Base-by-base conservation (phyloP, 2,888 invertebrate species). In the Mamestra brassicae region DNA sequence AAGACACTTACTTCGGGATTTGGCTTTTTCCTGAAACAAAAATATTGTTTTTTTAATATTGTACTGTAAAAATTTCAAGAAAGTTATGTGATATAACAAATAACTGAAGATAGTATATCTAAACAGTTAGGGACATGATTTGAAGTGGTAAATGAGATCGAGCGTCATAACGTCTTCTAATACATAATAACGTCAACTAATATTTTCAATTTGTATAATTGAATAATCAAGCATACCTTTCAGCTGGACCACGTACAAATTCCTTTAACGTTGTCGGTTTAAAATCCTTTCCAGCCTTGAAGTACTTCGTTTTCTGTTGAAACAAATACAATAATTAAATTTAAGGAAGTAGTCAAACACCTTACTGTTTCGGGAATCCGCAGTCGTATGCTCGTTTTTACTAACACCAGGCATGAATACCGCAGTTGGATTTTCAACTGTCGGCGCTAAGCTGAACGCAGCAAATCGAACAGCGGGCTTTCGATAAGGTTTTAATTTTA, bases 201-300 rank as follows among this genome's bases (percentile, higher is more conserved):
- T 15, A 11, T 47, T 4, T 47, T 13, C 13, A 47, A 47, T 47
- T 47, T 47, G 13, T 7, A 52, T 34, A 13, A 34, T 34, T 34
- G 26, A 34, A 57, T 57, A 57, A n/a, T 34, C 55, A n/a, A 57
- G 26, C 55, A 26, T 69, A 69, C 65, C 69, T 64, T 5, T 38
- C 65, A 34, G 13, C 4, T 17, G 96, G 96, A 4, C 96, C 96
- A 3, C 95, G 91, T 11, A 96, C 88, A 66, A 95, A 96, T 71
- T 96, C 96, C 64, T 93, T 93, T 6, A 96, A 87, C 0, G 94
- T 93, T 0, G 93, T 87, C 0, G 96, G 95, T 79, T 91, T 95
- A 77, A 95, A 95, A 55, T 93, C 90, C 26, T 87, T 61, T 0
- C 95, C 95, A 3, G 86, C 17, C 0, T 88, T 91, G 80, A 95